phyloP scores from a whole-genome alignment of 2,888 invertebrate genomes.

The Brachyptera risi region DNA sequence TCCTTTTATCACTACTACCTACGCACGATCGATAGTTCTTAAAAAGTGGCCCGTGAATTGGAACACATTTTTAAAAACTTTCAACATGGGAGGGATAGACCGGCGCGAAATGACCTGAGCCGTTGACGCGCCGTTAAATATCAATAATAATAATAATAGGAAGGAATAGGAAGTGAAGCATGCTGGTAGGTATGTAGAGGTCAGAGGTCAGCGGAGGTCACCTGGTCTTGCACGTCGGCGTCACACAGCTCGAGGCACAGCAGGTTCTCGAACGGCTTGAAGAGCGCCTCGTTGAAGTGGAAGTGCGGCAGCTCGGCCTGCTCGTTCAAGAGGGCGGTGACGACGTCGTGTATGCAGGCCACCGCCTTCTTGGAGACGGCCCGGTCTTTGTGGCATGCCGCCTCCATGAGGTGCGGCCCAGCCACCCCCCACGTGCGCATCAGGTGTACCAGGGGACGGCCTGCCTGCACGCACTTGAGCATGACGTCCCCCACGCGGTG shows the following conservation, averaged over 20 bases:
- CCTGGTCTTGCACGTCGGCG: conserved; percentile 80
- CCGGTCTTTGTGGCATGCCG: conserved; percentile 86
- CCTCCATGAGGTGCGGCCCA: conserved; percentile 92
- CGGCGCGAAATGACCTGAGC: too few relatives aligned
- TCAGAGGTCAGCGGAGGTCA: conserved; percentile 39
- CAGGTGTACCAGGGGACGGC: conserved; percentile 83
- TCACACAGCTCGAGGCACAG: conserved; percentile 91
- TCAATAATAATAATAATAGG: too few relatives aligned
- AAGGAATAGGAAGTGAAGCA: too few relatives aligned
- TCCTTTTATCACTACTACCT: too few relatives aligned
- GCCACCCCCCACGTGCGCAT: conserved; percentile 90
- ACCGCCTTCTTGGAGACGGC: conserved; percentile 88
- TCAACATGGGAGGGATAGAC: too few relatives aligned
- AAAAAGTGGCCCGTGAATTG: too few relatives aligned
- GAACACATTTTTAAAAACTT: too few relatives aligned
- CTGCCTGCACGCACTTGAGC: conserved; percentile 78
- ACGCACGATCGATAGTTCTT: too few relatives aligned
- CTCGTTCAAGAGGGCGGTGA: conserved; percentile 80
- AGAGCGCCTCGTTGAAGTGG: conserved; percentile 90
- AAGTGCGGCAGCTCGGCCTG: conserved; percentile 88
- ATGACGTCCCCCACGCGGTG: conserved; percentile 86
- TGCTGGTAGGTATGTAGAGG: too few relatives aligned
- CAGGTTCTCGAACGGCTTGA: conserved; percentile 93
- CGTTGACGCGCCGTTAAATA: too few relatives aligned
- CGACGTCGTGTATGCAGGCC: conserved; percentile 82